Evolutionary conservation across 2,113 vertebrate species (phyloP).

Genomic region (Lamprotornis superbus): DNA sequence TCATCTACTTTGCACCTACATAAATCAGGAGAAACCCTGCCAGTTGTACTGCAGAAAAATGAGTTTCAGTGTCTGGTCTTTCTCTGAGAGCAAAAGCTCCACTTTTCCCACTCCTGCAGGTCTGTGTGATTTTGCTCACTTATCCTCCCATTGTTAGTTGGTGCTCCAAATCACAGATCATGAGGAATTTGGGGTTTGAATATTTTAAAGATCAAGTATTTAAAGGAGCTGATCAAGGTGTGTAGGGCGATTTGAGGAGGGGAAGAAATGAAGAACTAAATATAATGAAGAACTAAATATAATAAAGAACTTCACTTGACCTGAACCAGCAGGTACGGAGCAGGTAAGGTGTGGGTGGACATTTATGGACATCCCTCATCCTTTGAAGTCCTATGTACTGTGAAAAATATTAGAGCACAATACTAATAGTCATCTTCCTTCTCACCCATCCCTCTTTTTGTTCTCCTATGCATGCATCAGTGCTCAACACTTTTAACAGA

Average conservation of each 20-base stretch:
- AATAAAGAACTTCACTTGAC: not conserved
- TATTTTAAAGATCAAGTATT: not conserved
- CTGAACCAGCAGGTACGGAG: not conserved
- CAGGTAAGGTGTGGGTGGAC: not conserved
- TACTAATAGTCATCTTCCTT: not conserved
- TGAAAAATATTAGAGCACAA: not conserved
- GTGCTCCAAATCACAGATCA: not conserved
- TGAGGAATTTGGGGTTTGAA: not conserved
- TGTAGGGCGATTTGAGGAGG: not conserved
- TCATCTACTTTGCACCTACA: not conserved
- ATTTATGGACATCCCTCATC: not conserved
- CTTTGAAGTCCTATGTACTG: not conserved
- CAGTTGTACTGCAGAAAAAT: not conserved
- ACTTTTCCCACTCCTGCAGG: not conserved
- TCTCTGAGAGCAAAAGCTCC: not conserved
- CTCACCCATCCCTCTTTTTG: not conserved
- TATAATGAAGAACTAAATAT: not conserved
- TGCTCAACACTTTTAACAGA: not conserved
- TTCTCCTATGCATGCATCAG: not conserved
- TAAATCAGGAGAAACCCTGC: not conserved
- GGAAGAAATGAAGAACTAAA: not conserved
- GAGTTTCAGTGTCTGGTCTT: not conserved
- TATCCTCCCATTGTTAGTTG: not conserved
- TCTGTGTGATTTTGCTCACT: not conserved
- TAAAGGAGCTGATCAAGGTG: not conserved